These are phyloP conservation scores for Iguana delicatissima DNA, from an alignment of 2,797 vertebrate species.

Conservation along the genomic window DNA sequence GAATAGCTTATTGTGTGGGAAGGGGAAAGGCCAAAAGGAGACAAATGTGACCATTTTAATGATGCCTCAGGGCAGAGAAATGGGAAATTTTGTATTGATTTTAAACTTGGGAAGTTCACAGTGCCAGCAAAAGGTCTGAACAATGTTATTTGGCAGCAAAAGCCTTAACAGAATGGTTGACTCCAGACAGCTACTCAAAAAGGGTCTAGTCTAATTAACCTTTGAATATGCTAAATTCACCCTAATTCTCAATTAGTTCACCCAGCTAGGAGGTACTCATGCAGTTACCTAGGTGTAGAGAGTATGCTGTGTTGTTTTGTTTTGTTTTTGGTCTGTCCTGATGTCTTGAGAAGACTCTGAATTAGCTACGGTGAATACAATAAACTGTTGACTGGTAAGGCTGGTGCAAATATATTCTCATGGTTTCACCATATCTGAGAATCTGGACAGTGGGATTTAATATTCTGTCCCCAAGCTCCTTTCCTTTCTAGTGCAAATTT, in stretches of 20 bases:
- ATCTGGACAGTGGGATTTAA: background rate
- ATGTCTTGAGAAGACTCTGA: background rate
- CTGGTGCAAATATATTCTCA: background rate
- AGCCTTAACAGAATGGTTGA: background rate
- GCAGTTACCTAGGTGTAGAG: background rate
- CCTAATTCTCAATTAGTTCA: background rate
- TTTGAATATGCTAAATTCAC: background rate
- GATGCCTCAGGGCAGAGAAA: background rate
- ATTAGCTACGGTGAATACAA: background rate
- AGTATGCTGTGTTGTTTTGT: too few relatives aligned
- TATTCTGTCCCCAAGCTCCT: background rate
- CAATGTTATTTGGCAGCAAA: too few relatives aligned
- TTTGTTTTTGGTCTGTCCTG: background rate
- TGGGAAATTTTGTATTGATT: background rate
- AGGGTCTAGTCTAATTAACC: background rate
- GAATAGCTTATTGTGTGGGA: background rate
- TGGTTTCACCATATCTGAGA: background rate
- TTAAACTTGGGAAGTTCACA: background rate
- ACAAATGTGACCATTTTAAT: background rate
- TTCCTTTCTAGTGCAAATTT: background rate
- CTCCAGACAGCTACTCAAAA: background rate
- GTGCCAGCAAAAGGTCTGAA: background rate
- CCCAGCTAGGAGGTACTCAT: background rate
- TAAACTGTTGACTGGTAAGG: background rate
- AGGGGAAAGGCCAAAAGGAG: background rate